Evolutionary conservation across 2,888 invertebrate genomes (phyloP).

Genomic region (Bombyx huttoni): DNA sequence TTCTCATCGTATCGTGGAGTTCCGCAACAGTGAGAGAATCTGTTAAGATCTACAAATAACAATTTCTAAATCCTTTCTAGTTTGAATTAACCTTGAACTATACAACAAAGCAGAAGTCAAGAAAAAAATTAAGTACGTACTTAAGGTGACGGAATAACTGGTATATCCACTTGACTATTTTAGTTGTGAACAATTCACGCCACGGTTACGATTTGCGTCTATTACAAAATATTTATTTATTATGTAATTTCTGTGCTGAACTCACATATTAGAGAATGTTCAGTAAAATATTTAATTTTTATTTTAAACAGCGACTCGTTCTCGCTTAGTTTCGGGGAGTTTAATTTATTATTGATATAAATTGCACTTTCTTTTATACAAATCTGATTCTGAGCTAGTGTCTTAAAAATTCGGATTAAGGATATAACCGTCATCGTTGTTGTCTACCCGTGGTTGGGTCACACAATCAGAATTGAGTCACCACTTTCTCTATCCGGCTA

Average conservation of each 20-base stretch:
- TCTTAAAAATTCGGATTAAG: too few relatives aligned
- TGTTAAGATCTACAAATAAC: background rate
- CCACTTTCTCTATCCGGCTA: too few relatives aligned
- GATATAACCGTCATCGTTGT: too few relatives aligned
- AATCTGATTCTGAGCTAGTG: too few relatives aligned
- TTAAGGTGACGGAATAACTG: background rate
- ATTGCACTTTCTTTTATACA: too few relatives aligned
- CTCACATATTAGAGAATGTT: background rate
- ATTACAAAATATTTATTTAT: background rate
- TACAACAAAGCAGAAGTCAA: background rate
- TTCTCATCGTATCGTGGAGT: too few relatives aligned
- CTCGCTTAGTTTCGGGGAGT: too few relatives aligned
- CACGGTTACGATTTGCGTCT: conserved; percentile 5
- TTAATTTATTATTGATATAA: too few relatives aligned
- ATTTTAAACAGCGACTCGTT: too few relatives aligned
- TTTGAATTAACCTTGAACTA: background rate
- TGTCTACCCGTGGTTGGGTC: too few relatives aligned
- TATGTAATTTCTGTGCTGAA: background rate
- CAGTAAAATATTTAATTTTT: too few relatives aligned
- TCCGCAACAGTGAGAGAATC: background rate
- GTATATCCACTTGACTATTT: background rate
- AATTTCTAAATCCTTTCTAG: background rate
- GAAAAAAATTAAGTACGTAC: conserved; percentile 1
- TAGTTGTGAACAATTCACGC: conserved; percentile 2
- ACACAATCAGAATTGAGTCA: too few relatives aligned